Percentiles rank a stretch among this genome's conserved stretches.
Evolutionary conservation across 2,113 vertebrate genomes (phyloP).

Genomic region (Pygoscelis adeliae): DNA sequence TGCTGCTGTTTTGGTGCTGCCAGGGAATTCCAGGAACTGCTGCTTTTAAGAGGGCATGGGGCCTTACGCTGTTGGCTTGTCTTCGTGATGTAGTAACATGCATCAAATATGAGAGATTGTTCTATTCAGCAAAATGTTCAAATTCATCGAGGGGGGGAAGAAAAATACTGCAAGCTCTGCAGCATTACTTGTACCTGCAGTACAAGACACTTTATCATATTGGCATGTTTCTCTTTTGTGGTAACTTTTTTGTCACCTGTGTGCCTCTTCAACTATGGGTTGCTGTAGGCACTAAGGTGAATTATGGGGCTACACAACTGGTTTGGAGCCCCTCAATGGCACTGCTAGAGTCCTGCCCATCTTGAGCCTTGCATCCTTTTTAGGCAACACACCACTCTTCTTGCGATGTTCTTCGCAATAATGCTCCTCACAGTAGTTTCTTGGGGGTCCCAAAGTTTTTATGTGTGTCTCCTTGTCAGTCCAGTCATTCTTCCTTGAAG

Average conservation of each 20-base stretch:
- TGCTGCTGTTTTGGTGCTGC: neutral
- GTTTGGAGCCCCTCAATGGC: neutral
- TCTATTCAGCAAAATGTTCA: neutral
- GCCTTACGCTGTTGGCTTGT: neutral
- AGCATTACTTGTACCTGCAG: neutral
- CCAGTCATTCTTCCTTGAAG: neutral
- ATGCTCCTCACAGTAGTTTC: neutral
- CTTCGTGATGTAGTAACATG: neutral
- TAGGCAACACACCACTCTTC: neutral
- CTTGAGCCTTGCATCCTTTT: neutral
- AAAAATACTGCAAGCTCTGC: neutral
- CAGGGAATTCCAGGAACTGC: conserved; percentile 57
- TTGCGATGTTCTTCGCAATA: neutral
- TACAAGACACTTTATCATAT: neutral
- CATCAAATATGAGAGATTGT: neutral
- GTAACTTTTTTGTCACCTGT: neutral
- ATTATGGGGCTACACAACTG: neutral
- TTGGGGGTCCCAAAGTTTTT: neutral
- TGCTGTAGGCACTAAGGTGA: neutral
- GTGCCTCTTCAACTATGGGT: neutral
- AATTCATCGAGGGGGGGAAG: neutral
- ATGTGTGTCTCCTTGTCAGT: neutral
- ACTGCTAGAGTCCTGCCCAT: neutral
- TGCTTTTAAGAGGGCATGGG: neutral
- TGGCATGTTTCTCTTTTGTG: neutral